phyloP scores from a whole-genome alignment of 2,113 vertebrate genomes.

The Leucopternis melanops region DNA sequence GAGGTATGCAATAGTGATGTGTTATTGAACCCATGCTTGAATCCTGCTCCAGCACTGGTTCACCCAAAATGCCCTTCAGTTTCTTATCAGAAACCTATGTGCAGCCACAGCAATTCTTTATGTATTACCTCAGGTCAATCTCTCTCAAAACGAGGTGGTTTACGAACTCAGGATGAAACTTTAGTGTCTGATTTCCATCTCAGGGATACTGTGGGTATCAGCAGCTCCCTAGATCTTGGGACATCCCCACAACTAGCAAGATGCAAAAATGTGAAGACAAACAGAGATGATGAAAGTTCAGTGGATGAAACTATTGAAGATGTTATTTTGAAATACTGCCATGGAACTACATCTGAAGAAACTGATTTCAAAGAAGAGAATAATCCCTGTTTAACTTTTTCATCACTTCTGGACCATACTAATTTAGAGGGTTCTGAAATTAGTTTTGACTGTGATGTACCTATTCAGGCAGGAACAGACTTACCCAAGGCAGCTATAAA shows the following conservation, averaged over 20 bases:
- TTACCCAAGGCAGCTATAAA: constrained; percentile 48
- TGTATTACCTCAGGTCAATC: constrained; percentile 67
- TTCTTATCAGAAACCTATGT: constrained; percentile 24
- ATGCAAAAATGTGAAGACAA: constrained; percentile 2
- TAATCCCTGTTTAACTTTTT: constrained; percentile 41
- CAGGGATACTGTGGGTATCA: constrained; percentile 51
- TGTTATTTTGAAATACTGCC: constrained; percentile 77
- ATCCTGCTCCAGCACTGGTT: background rate
- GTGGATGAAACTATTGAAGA: constrained; percentile 74
- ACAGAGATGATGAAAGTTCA: constrained; percentile 1
- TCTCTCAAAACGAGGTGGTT: constrained; percentile 57
- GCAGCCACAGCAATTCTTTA: constrained; percentile 48
- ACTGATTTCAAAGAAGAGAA: constrained; percentile 64
- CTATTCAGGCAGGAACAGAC: constrained; percentile 61
- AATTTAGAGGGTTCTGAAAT: constrained; percentile 67
- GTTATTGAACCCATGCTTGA: background rate
- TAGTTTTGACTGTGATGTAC: constrained; percentile 80
- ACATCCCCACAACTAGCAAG: constrained; percentile 23
- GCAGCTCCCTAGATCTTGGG: constrained; percentile 22
- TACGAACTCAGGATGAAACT: constrained; percentile 66
- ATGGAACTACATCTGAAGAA: constrained; percentile 32
- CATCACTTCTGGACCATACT: constrained; percentile 40
- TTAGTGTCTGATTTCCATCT: constrained; percentile 55
- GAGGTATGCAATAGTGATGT: background rate
- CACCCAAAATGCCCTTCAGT: background rate